Conservation (phyloP, 1,140 invertebrate genomes). For the Spodoptera litura region DNA sequence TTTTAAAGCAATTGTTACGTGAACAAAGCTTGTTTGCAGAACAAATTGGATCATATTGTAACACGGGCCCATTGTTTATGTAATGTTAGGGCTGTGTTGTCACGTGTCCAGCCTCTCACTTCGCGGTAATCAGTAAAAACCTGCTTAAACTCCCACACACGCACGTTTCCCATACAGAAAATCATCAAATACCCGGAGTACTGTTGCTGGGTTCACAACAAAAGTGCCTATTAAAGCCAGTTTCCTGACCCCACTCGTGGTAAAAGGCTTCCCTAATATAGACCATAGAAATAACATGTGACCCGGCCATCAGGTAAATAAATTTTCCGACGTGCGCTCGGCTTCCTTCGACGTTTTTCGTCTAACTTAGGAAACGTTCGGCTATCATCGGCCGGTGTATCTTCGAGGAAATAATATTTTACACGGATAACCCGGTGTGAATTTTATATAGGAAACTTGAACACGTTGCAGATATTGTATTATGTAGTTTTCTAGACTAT, state of each 20-base stretch:
- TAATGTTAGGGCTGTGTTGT: too few species aligned
- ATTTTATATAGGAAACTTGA: background rate
- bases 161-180: background rate
- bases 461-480: background rate
- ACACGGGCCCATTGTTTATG: too few species aligned
- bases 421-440: slow-evolving; percentile 4
- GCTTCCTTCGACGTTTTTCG: slow-evolving; percentile 4
- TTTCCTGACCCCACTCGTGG: slow-evolving; percentile 35
- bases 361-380: slow-evolving; percentile 8
- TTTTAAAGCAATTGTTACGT: too few species aligned
- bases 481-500: background rate
- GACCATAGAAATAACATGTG: slow-evolving; percentile 43
- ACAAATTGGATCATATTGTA: too few species aligned
- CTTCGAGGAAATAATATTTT: slow-evolving; percentile 21
- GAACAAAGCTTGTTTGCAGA: too few species aligned
- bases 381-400: slow-evolving; percentile 11
- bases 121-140: too few species aligned
- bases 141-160: too few species aligned
- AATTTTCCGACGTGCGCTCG: slow-evolving; percentile 18
- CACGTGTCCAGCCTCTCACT: too few species aligned
- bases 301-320: slow-evolving; percentile 38
- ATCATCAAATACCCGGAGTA: slow-evolving; percentile 4
- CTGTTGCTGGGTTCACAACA: slow-evolving; percentile 15
- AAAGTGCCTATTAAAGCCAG: slow-evolving; percentile 38
- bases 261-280: slow-evolving; percentile 51